Evolutionary conservation across 1,140 invertebrate genomes (phyloP), one percentile per base, ranked within the genome.

Genomic region (Colletes gigas): DNA sequence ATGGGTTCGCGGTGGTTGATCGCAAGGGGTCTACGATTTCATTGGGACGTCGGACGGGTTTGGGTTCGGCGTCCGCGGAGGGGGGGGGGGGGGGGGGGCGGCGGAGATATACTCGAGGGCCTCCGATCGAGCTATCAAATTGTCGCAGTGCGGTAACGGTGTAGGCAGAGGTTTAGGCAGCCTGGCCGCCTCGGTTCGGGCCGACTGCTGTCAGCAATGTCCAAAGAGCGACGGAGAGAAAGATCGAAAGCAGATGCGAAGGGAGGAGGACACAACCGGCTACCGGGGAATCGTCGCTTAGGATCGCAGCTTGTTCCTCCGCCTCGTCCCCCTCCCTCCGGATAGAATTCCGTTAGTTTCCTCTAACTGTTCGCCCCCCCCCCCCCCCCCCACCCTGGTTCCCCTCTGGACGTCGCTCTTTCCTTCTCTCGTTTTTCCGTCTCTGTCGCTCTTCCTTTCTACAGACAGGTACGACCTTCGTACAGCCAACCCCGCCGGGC

Each of bases 111-210:
- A 63, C 67, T 75, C 44, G 80, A 68, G 81, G 62, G 72, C 73
- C 55, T 65, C 75, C 82, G 84, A 90, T 89, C 87, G 87, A 88
- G 84, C 87, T 85, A 90, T 90, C 88, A 89, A 88, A 90, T 90
- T 90, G 89, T 90, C 89, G 89, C 89, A 90, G 83, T 90, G 89
- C 89, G 89, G 89, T 90, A 89, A 88, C 77, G 80, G 75, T 86
- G 77, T 89, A 88, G 88, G 83, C 81, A 88, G 74, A 84, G 82
- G 69, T 89, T 83, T 87, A 88, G 88, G 82, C 82, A 80, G 82
- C 30, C 76, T 54, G 54, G 60, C 57, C 67, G 44, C 54, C 65
- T 41, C 21, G 59, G 67, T 55, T 17, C 74, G 57, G 60, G 76
- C 76, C 83, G 73, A 85, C 81, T 78, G 83, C 85, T 84, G 85